Conservation (phyloP, 2,797 vertebrate species). For the Holocentrus rufus region DNA sequence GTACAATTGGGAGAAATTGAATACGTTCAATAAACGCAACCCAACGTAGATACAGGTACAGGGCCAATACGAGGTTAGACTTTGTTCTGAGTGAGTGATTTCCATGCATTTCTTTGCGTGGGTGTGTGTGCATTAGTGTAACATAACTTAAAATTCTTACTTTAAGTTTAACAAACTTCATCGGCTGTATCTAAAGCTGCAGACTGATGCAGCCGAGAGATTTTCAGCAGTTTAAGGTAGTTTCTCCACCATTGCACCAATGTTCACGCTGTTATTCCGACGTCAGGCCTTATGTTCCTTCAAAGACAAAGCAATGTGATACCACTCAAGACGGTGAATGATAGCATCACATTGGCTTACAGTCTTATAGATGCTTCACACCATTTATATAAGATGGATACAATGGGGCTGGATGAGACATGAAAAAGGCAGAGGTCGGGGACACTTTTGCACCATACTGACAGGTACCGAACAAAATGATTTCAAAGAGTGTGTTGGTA, state of each 20-base stretch:
- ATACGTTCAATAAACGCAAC: not conserved
- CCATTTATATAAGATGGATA: too few relatives aligned
- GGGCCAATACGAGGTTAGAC: not conserved
- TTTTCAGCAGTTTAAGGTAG: not conserved
- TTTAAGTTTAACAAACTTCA: constrained; percentile 9
- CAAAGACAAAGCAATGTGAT: too few relatives aligned
- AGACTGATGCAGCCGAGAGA: not conserved
- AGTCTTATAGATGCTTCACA: too few relatives aligned
- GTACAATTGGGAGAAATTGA: constrained; percentile 23
- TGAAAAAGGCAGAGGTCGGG: too few relatives aligned
- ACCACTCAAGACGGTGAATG: too few relatives aligned
- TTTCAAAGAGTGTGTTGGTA: too few relatives aligned
- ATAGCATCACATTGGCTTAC: too few relatives aligned
- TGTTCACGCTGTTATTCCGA: too few relatives aligned
- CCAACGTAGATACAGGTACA: constrained; percentile 5
- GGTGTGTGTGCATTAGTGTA: constrained; percentile 5
- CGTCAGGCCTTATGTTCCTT: too few relatives aligned
- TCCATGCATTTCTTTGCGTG: constrained; percentile 24
- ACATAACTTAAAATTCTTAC: constrained; percentile 25
- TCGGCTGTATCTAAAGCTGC: not conserved
- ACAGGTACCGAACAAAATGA: not conserved
- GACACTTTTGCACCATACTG: too few relatives aligned
- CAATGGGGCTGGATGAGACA: too few relatives aligned
- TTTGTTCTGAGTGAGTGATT: constrained; percentile 22
- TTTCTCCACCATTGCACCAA: too few relatives aligned